Evolutionary conservation across 2,888 invertebrate species (phyloP).

Genomic region (Plebejus anna): DNA sequence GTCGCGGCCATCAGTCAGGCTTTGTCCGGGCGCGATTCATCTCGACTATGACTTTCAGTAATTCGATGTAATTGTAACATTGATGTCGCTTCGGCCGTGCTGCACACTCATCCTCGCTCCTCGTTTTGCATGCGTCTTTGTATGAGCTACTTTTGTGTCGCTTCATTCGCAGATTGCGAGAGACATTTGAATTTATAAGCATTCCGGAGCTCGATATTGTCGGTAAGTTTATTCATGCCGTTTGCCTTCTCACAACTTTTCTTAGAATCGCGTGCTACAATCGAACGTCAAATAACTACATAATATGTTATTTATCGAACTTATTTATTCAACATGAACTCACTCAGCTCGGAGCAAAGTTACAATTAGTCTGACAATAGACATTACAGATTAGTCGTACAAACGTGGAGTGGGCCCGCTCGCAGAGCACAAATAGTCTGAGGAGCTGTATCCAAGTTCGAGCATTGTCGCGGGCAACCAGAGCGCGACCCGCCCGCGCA

Average conservation of each 20-base stretch:
- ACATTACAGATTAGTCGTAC: neutral
- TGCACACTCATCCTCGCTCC: neutral
- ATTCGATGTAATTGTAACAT: conserved; percentile 25
- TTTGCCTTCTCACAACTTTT: neutral
- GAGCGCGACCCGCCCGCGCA: conserved; percentile 55
- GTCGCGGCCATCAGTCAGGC: conserved; percentile 56
- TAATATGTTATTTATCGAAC: neutral
- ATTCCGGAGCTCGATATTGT: neutral
- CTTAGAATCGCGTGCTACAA: neutral
- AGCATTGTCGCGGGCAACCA: conserved; percentile 48
- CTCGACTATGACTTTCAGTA: conserved; percentile 30
- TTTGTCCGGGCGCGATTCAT: conserved; percentile 40
- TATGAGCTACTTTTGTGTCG: neutral
- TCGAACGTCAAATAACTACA: neutral
- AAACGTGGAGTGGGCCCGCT: neutral
- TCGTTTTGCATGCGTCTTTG: neutral
- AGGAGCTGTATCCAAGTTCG: conserved; percentile 19
- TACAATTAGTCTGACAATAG: neutral
- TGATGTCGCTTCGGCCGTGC: neutral
- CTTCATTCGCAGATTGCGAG: neutral
- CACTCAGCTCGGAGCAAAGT: neutral
- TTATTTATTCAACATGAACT: neutral
- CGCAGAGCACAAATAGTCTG: conserved; percentile 4
- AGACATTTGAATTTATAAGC: neutral
- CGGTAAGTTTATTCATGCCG: neutral